Conservation (phyloP, 2,113 vertebrate genomes). For the Mionectes macconnelli region DNA sequence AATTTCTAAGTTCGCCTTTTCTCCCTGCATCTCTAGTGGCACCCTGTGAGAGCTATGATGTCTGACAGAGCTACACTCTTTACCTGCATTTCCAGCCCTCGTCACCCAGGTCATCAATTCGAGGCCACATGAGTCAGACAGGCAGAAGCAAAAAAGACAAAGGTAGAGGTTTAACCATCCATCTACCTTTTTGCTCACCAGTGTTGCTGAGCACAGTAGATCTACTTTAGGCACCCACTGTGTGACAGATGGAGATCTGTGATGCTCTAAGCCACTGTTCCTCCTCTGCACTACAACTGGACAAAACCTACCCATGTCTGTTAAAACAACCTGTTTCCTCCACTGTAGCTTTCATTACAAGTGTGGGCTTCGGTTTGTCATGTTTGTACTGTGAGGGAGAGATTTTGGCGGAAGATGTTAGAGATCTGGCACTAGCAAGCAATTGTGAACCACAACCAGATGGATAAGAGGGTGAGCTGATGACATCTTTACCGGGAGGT, state of each 20-base stretch:
- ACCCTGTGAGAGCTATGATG: neutral
- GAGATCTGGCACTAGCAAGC: neutral
- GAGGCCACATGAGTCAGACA: neutral
- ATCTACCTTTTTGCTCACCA: neutral
- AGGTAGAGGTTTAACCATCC: neutral
- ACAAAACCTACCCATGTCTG: fast-evolving
- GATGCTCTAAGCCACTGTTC: neutral
- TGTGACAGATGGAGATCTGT: neutral
- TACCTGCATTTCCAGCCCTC: neutral
- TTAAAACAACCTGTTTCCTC: neutral
- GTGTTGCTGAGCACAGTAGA: neutral
- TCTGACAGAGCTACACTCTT: neutral
- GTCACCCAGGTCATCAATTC: neutral
- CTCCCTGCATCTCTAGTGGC: neutral
- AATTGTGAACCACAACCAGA: neutral
- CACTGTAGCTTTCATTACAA: neutral
- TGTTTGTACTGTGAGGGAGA: neutral
- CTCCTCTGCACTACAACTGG: neutral
- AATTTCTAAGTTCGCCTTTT: neutral
- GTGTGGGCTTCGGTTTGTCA: neutral
- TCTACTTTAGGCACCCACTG: neutral
- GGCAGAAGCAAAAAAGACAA: neutral
- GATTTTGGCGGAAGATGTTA: neutral
- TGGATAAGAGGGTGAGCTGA: neutral
- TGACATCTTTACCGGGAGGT: neutral